These are phyloP conservation scores for Chorisops tibialis DNA, from an alignment of 2,888 invertebrate genomes.

Conservation along the genomic window DNA sequence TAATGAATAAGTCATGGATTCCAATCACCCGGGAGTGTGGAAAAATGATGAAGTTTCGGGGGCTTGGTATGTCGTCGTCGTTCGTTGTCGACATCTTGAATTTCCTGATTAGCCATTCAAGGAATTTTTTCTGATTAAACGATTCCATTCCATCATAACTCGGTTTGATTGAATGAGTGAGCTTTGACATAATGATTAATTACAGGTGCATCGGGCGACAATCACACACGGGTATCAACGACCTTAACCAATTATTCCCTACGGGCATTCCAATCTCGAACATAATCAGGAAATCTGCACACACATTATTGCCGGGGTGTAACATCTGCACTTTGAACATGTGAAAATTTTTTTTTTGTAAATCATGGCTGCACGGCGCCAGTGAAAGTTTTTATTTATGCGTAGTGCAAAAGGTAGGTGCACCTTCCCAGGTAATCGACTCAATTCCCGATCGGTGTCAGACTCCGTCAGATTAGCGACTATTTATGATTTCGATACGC, in stretches of 20 bases:
- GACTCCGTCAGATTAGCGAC: slow-evolving; percentile 8
- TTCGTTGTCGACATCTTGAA: too few relatives aligned
- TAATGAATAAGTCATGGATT: too few relatives aligned
- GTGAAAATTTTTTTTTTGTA: background rate
- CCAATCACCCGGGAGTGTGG: too few relatives aligned
- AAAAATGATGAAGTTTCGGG: too few relatives aligned
- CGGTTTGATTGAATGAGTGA: slow-evolving; percentile 10
- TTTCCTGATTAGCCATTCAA: slow-evolving; percentile 12
- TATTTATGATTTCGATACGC: slow-evolving; percentile 22
- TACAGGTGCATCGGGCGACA: slow-evolving; percentile 2
- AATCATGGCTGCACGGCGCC: background rate
- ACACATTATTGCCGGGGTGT: too few relatives aligned
- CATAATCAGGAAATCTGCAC: too few relatives aligned
- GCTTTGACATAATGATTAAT: slow-evolving; percentile 12
- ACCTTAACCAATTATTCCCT: too few relatives aligned
- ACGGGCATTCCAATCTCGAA: too few relatives aligned
- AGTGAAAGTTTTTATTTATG: background rate
- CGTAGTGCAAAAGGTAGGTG: background rate
- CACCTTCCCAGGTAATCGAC: slow-evolving; percentile 15
- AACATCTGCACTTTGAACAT: too few relatives aligned
- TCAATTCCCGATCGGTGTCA: slow-evolving; percentile 19
- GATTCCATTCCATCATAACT: slow-evolving; percentile 12
- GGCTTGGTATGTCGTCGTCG: too few relatives aligned
- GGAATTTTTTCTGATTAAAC: slow-evolving; percentile 17
- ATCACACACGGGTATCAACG: too few relatives aligned